Percentiles rank a stretch among this genome's conserved stretches.
These are phyloP conservation scores for Hartigia nigra DNA, from an alignment of 2,888 invertebrate genomes.

Conservation along the genomic window DNA sequence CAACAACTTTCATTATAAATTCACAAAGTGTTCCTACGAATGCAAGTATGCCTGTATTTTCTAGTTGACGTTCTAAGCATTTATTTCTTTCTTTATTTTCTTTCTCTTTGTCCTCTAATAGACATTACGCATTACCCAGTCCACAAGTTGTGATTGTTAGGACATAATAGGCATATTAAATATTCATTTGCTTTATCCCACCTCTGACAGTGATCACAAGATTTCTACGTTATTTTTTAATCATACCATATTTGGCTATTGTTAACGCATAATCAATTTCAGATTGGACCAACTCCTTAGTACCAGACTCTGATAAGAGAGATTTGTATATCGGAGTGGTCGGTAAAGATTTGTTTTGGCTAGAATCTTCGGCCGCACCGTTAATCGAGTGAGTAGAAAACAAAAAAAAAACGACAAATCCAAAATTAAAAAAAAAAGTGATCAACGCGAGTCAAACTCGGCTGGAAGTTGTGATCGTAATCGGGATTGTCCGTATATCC, in stretches of 20 bases:
- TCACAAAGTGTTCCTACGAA: constrained; percentile 7
- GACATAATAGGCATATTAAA: background rate
- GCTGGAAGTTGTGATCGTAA: background rate
- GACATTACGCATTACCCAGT: background rate
- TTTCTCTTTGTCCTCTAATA: background rate
- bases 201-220: background rate
- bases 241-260: background rate
- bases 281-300: constrained; percentile 60
- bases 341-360: constrained; percentile 60
- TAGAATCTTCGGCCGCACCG: constrained; percentile 58
- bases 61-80: background rate
- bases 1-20: constrained; percentile 18
- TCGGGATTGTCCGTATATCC: background rate
- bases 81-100: background rate
- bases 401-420: background rate
- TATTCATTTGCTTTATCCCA: background rate
- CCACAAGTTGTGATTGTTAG: background rate
- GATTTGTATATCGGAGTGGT: constrained; percentile 60
- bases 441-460: background rate
- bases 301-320: constrained; percentile 54
- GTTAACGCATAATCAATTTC: constrained; percentile 31
- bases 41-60: background rate
- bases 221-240: background rate
- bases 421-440: background rate
- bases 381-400: constrained; percentile 52